Percentiles rank a stretch among this genome's conserved stretches.
Evolutionary conservation across 37 sponge, comb jelly and placozoan genomes (phyloP).

Genomic region (Sycon ciliatum): DNA sequence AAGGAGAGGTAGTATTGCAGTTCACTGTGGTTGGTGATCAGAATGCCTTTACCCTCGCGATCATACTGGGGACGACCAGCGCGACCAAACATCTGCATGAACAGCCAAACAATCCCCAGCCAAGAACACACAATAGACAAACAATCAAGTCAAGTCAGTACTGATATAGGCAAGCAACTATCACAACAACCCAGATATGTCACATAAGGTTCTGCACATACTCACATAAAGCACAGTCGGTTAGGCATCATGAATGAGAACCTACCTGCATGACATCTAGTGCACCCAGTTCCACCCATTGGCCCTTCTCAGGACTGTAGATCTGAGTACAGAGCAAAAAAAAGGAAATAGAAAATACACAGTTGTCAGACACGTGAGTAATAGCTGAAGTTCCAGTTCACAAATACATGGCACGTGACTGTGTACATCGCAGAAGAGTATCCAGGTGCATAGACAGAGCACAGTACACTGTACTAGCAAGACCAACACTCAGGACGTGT

Average conservation of each 20-base stretch:
- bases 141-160: too few relatives aligned
- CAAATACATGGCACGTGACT: background rate
- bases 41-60: conserved; percentile 82
- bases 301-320: conserved; percentile 92
- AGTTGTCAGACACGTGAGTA: too few relatives aligned
- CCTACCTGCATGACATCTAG: conserved; percentile 78
- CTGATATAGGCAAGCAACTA: too few relatives aligned
- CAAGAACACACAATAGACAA: background rate
- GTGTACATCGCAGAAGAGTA: background rate
- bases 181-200: too few relatives aligned
- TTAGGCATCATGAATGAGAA: background rate
- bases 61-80: conserved; percentile 96
- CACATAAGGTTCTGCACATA: too few relatives aligned
- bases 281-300: conserved; percentile 91
- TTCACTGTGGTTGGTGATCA: conserved; percentile 88
- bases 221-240: background rate
- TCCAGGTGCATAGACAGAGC: background rate
- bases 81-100: conserved; percentile 79
- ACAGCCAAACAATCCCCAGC: background rate
- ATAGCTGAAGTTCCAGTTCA: too few relatives aligned
- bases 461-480: background rate
- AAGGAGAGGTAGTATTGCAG: conserved; percentile 95
- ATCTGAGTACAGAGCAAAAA: conserved; percentile 29
- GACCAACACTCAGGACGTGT: too few relatives aligned
- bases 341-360: background rate